Conservation (phyloP, 2,888 invertebrate genomes). For the Blomia tropicalis region DNA sequence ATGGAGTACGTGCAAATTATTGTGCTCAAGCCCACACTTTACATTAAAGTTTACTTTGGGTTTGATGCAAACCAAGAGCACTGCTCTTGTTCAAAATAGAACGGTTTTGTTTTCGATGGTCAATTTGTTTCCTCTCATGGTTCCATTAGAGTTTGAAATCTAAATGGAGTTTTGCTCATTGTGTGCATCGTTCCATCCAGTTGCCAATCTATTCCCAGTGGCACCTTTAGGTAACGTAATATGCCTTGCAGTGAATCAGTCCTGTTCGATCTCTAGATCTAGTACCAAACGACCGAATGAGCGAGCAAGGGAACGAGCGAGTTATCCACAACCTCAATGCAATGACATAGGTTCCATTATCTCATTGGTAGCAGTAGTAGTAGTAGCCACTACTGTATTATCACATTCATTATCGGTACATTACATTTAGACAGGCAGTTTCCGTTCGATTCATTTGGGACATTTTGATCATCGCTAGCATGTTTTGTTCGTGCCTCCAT, state of each 20-base stretch:
- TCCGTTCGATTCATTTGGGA: no score
- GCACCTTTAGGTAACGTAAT: constrained; percentile 2
- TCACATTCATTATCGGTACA: constrained; percentile 13
- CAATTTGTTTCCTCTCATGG: neutral
- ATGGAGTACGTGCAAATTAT: constrained; percentile 10
- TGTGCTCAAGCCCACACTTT: neutral
- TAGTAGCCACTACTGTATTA: constrained; percentile 4
- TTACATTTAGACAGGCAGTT: neutral
- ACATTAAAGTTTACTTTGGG: neutral
- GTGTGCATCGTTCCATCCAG: no score
- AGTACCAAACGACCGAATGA: no score
- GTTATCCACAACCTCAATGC: neutral
- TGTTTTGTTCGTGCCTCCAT: no score
- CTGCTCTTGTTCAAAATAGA: neutral
- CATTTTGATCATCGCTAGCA: no score
- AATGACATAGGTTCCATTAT: neutral
- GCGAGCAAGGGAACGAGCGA: neutral
- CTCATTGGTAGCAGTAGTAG: no score
- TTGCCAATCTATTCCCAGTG: neutral
- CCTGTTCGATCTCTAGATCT: no score
- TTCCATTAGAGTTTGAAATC: neutral
- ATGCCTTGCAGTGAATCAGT: no score
- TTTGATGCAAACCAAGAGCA: neutral
- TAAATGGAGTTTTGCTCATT: no score
- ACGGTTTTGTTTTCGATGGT: neutral